These are phyloP conservation scores for Venturia canescens DNA, from an alignment of 1,140 invertebrate species.

Conservation along the genomic window DNA sequence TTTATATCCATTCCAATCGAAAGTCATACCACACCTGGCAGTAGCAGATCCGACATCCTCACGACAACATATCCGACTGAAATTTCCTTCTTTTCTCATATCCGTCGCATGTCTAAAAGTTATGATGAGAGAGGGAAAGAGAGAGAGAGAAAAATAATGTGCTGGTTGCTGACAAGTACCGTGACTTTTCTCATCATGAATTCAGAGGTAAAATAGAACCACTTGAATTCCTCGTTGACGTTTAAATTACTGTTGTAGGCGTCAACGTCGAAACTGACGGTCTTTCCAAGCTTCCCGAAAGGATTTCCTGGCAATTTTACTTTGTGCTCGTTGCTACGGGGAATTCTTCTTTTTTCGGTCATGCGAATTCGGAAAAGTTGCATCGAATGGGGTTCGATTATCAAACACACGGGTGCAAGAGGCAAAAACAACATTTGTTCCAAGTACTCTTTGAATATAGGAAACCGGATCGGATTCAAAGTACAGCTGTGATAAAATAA, in stretches of 20 bases:
- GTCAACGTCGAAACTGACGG: neutral
- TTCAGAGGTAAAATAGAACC: neutral
- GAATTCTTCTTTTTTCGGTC: neutral
- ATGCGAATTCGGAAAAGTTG: too few species aligned
- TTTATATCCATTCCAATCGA: conserved; percentile 32
- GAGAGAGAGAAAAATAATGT: too few species aligned
- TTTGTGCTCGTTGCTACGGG: neutral
- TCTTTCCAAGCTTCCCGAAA: too few species aligned
- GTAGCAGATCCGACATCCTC: neutral
- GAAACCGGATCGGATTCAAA: too few species aligned
- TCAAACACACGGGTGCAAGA: too few species aligned
- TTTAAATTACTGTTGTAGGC: neutral
- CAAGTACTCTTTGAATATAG: too few species aligned
- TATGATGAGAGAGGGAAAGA: too few species aligned
- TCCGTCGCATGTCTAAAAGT: too few species aligned
- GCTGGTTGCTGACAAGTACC: neutral
- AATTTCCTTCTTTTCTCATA: neutral
- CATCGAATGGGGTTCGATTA: too few species aligned
- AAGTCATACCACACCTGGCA: neutral
- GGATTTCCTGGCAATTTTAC: neutral
- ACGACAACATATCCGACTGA: neutral
- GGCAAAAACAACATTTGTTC: too few species aligned
- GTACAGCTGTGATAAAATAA: too few species aligned
- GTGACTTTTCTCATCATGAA: neutral
- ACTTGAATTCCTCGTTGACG: neutral